Conservation (phyloP, 53 echinoderm and acorn worm species). For the Echinarachnius parma region DNA sequence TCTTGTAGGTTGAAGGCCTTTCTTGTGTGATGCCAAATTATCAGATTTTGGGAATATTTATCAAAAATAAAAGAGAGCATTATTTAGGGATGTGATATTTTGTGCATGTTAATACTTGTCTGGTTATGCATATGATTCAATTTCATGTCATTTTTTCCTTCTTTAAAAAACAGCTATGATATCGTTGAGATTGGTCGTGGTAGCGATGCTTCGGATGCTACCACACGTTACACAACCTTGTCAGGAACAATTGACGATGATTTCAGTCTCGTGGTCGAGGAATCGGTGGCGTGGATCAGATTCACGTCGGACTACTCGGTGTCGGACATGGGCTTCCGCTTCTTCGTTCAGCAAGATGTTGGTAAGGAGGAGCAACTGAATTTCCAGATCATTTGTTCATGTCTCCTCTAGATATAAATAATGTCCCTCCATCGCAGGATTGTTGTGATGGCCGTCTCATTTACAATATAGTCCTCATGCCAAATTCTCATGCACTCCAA, state of each 20-base stretch:
- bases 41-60: background rate
- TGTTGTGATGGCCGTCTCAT: no score
- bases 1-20: no score
- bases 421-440: no score
- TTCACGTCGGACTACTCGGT: conserved; percentile 66
- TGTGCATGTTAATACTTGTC: no score
- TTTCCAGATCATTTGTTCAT: no score
- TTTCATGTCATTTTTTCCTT: background rate
- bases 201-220: conserved; percentile 31
- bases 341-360: conserved; percentile 50
- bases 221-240: conserved; percentile 34
- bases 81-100: background rate
- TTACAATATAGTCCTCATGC: no score
- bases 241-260: conserved; percentile 48
- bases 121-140: background rate
- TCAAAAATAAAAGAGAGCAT: background rate
- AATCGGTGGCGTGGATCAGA: conserved; percentile 63
- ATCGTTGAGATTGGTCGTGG: conserved; percentile 66
- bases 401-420: no score
- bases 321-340: conserved; percentile 48
- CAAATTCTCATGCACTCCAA: no score
- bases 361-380: conserved; percentile 54
- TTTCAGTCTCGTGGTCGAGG: conserved; percentile 49
- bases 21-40: no score
- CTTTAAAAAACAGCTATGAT: conserved; percentile 51